phyloP scores from a whole-genome alignment of 2,113 vertebrate genomes.

The Notarius lentiginosus region DNA sequence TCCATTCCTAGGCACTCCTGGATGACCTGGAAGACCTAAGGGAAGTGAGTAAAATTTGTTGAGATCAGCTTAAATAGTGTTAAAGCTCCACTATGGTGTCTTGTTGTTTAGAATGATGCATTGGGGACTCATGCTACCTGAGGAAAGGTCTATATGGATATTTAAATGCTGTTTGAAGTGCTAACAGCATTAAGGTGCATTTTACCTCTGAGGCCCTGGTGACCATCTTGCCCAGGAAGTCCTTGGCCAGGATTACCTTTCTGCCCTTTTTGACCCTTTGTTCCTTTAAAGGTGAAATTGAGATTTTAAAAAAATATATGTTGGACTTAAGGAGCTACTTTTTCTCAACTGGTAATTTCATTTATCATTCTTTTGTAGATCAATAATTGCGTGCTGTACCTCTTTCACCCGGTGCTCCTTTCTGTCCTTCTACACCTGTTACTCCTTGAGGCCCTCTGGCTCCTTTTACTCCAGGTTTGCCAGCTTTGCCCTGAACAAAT shows the following conservation, averaged over 20 bases:
- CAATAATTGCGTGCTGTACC: slow-evolving; percentile 45
- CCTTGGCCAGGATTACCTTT: slow-evolving; percentile 61
- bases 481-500: slow-evolving; percentile 67
- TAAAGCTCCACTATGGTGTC: neutral
- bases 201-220: slow-evolving; percentile 65
- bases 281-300: slow-evolving; percentile 56
- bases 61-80: neutral
- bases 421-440: slow-evolving; percentile 66
- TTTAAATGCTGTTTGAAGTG: neutral
- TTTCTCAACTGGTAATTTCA: neutral
- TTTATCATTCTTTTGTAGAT: neutral
- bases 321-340: neutral
- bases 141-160: neutral
- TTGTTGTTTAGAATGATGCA: neutral
- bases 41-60: neutral
- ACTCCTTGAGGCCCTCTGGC: slow-evolving; percentile 65
- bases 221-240: slow-evolving; percentile 64
- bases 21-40: slow-evolving; percentile 68
- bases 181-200: neutral
- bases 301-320: neutral
- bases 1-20: slow-evolving; percentile 63
- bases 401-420: slow-evolving; percentile 66
- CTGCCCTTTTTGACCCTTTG: slow-evolving; percentile 68
- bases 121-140: neutral
- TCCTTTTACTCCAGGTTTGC: slow-evolving; percentile 65